A percentile compares a stretch with the other conserved stretches of the same genome.
These are phyloP conservation scores for Marmota flaviventris DNA, from an alignment of 2,113 vertebrate genomes.

Conservation along the genomic window DNA sequence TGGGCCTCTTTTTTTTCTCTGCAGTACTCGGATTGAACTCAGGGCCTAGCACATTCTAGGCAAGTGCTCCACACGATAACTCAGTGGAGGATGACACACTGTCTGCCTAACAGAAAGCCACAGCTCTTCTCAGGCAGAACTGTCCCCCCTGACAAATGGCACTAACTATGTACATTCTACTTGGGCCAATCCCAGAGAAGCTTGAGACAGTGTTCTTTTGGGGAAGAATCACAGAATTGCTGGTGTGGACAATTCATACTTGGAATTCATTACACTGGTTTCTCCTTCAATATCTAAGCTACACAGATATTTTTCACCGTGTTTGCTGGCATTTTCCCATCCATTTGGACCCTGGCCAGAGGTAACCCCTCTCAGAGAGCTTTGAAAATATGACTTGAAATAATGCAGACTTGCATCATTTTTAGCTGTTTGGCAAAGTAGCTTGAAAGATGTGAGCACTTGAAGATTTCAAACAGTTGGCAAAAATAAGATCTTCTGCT, in stretches of 20 bases:
- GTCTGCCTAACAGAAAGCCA: neutral
- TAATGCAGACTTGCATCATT: slow-evolving; percentile 46
- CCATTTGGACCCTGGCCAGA: slow-evolving; percentile 37
- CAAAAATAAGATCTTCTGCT: slow-evolving; percentile 55
- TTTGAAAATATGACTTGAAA: slow-evolving; percentile 56
- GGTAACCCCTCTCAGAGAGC: slow-evolving; percentile 66
- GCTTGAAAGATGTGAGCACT: slow-evolving; percentile 60
- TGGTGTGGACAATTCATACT: neutral
- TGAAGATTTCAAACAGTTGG: slow-evolving; percentile 70
- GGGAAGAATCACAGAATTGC: neutral
- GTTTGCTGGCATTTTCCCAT: slow-evolving; percentile 30
- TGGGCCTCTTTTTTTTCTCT: no score
- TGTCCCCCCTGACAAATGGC: neutral
- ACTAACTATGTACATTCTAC: neutral
- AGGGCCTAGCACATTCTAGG: no score
- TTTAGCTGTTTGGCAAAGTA: slow-evolving; percentile 70
- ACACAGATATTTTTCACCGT: neutral
- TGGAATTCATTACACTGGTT: slow-evolving; percentile 19
- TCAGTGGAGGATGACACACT: neutral
- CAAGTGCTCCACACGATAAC: no score
- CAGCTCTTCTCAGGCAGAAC: neutral
- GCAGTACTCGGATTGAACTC: no score
- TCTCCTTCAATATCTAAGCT: slow-evolving; percentile 31
- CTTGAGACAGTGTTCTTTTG: neutral
- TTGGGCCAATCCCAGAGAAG: neutral